A percentile compares a stretch with the other conserved stretches of the same genome.
Conservation (phyloP, 2,797 vertebrate genomes). For the Sebastes steindachneri region DNA sequence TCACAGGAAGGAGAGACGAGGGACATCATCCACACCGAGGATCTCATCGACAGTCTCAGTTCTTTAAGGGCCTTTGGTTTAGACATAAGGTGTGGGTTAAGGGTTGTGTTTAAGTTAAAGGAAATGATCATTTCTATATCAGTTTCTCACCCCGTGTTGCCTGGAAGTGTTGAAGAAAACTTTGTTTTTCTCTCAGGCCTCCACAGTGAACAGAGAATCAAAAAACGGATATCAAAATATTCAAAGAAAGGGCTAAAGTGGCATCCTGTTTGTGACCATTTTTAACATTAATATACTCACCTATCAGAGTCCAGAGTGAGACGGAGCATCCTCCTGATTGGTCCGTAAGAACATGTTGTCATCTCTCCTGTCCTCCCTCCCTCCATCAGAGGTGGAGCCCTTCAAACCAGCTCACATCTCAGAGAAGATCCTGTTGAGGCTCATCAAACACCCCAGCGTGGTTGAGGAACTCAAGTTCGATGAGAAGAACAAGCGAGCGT, state of each 20-base stretch:
- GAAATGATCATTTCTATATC: neutral
- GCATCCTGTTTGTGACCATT: no score
- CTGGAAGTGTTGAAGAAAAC: neutral
- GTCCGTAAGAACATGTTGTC: neutral
- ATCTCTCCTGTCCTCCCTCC: neutral
- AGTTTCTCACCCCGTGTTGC: neutral
- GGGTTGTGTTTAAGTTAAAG: neutral
- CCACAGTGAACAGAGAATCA: no score
- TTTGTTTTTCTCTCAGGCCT: no score
- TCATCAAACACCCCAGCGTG: conserved; percentile 92
- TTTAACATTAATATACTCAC: no score
- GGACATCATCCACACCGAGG: neutral
- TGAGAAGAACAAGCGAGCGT: conserved; percentile 89
- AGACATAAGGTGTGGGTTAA: neutral
- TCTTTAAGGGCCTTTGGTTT: neutral
- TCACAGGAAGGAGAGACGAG: neutral
- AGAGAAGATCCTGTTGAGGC: conserved; percentile 92
- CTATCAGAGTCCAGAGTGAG: no score
- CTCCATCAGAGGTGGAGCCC: conserved; percentile 89
- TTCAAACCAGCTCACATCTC: conserved; percentile 91
- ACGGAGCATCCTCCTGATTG: no score
- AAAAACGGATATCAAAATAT: no score
- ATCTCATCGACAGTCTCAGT: neutral
- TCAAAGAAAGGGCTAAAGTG: no score
- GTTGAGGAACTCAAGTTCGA: conserved; percentile 94